Evolutionary conservation across 2,797 vertebrate species (phyloP).

Genomic region (Orientallactaga sibirica): DNA sequence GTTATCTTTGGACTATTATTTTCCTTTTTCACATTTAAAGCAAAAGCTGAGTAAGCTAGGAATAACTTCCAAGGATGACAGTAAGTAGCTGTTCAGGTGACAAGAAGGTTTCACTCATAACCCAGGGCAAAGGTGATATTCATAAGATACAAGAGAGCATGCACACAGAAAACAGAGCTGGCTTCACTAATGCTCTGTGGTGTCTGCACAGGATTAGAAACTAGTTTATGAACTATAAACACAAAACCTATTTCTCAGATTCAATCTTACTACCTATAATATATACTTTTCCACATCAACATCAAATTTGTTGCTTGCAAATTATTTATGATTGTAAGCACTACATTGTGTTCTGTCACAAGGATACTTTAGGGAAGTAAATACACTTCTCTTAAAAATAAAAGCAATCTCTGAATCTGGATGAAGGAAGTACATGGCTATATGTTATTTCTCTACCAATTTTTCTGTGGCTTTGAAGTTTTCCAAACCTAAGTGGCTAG

Average conservation of each 20-base stretch:
- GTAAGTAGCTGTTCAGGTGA: neutral
- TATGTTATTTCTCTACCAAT: neutral
- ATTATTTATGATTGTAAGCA: constrained; percentile 50
- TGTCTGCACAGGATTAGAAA: constrained; percentile 60
- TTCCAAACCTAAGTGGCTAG: constrained; percentile 43
- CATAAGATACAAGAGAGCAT: neutral
- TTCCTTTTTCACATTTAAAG: neutral
- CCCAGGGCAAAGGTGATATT: neutral
- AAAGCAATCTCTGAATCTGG: constrained; percentile 26
- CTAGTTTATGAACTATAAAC: constrained; percentile 41
- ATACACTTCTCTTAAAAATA: constrained; percentile 49
- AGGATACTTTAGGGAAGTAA: neutral
- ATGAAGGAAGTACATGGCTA: neutral
- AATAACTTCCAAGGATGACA: neutral
- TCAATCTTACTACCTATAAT: constrained; percentile 10
- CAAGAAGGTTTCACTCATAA: neutral
- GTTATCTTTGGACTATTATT: constrained; percentile 36
- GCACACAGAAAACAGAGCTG: neutral
- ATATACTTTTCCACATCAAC: neutral
- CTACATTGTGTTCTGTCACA: neutral
- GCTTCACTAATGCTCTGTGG: neutral
- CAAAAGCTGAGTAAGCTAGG: constrained; percentile 39
- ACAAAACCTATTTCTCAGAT: constrained; percentile 7
- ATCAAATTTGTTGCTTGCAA: neutral
- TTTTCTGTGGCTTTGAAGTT: constrained; percentile 46